Evolutionary conservation across 1,140 invertebrate genomes (phyloP).

Genomic region (Drosophila carrolli): DNA sequence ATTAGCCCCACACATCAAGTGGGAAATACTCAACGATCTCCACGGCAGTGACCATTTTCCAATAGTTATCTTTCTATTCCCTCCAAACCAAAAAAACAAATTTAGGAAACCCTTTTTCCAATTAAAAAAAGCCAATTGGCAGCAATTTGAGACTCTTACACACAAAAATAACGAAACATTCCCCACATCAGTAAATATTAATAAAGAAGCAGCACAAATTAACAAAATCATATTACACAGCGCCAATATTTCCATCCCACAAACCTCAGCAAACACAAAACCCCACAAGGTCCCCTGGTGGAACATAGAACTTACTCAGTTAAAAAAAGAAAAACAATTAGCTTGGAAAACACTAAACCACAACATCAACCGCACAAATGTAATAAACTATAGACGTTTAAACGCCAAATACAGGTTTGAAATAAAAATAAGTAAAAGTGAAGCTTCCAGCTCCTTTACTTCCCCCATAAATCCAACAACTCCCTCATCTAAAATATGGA

Average conservation of each 20-base stretch:
- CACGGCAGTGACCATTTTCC: constrained; percentile 22
- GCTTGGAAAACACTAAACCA: constrained; percentile 1
- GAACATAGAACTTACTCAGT: too few species aligned
- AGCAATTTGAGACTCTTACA: not conserved
- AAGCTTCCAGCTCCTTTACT: too few species aligned
- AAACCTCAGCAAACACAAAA: too few species aligned
- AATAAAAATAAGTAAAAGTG: too few species aligned
- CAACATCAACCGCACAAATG: constrained; percentile 5
- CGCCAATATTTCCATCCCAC: not conserved
- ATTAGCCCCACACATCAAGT: too few species aligned
- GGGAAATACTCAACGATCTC: not conserved
- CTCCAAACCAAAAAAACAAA: constrained; percentile 3
- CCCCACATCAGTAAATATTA: constrained; percentile 3
- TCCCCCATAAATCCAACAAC: too few species aligned
- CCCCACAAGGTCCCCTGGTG: too few species aligned
- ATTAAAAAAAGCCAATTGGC: constrained; percentile 17
- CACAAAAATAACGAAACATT: not conserved
- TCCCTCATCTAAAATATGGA: too few species aligned
- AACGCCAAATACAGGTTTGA: too few species aligned
- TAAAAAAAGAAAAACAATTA: constrained; percentile 8
- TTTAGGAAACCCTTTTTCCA: constrained; percentile 10
- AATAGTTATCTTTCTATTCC: not conserved
- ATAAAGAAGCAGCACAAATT: constrained; percentile 6
- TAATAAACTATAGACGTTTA: not conserved
- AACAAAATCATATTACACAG: not conserved